These are phyloP conservation scores for Pollenia griseotomentosa DNA, from an alignment of 2,888 invertebrate genomes.

Conservation along the genomic window DNA sequence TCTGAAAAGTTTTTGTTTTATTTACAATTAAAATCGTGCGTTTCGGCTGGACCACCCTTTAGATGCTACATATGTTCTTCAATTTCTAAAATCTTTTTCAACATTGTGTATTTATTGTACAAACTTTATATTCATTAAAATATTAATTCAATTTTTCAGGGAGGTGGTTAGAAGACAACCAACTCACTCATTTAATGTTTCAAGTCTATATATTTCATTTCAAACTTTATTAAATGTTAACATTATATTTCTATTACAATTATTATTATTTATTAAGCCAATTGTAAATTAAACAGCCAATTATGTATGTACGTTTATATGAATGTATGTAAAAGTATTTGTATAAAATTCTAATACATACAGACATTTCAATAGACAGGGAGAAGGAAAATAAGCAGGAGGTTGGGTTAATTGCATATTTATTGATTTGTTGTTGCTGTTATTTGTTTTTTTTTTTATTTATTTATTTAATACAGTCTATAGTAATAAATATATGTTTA, in stretches of 20 bases:
- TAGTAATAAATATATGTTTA: neutral
- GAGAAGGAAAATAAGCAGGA: neutral
- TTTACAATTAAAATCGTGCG: no score
- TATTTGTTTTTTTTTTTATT: neutral
- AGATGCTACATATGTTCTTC: no score
- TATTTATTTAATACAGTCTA: conserved; percentile 22
- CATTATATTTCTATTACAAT: conserved; percentile 57
- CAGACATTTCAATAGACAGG: neutral
- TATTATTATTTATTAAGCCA: conserved; percentile 71
- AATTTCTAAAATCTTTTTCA: no score
- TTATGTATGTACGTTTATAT: conserved; percentile 39
- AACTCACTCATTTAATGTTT: neutral
- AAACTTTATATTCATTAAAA: no score
- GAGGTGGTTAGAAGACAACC: neutral
- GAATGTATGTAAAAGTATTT: neutral
- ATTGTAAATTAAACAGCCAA: conserved; percentile 70
- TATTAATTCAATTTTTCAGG: neutral
- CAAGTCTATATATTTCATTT: neutral
- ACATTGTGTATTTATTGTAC: no score
- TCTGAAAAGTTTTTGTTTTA: no score
- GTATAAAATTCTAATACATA: neutral
- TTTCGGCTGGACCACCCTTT: no score
- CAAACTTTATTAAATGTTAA: conserved; percentile 66
- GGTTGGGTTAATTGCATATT: conserved; percentile 60
- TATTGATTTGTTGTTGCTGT: conserved; percentile 50